A percentile compares a stretch with the other conserved stretches of the same genome.
Conservation (phyloP, 1,140 invertebrate species). For the Drosophila sproati region DNA sequence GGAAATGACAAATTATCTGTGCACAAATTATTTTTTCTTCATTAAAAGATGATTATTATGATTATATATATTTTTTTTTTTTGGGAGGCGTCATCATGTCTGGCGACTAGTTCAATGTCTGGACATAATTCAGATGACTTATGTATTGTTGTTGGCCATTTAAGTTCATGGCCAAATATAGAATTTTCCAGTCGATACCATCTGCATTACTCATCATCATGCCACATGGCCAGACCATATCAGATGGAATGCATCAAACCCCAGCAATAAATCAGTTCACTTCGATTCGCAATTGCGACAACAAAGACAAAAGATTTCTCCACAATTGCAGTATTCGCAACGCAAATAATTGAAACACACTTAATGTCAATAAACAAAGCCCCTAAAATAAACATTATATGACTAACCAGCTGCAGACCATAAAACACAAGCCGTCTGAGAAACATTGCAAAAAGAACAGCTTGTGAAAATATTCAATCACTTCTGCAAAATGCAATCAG, state of each 20-base stretch:
- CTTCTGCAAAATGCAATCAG: background rate
- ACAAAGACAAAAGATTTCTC: constrained; percentile 23
- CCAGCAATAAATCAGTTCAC: constrained; percentile 15
- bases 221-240: constrained; percentile 4
- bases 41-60: constrained; percentile 1
- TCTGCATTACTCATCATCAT: constrained; percentile 26
- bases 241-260: constrained; percentile 4
- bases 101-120: constrained; percentile 21
- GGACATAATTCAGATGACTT: constrained; percentile 16
- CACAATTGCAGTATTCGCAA: background rate
- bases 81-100: constrained; percentile 55
- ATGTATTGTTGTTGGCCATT: constrained; percentile 21
- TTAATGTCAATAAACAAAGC: constrained; percentile 13
- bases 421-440: background rate
- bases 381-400: constrained; percentile 11
- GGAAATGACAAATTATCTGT: constrained; percentile 77
- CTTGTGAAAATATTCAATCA: background rate
- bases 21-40: constrained; percentile 54
- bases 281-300: constrained; percentile 1
- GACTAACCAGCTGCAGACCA: background rate
- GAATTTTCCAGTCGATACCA: constrained; percentile 1
- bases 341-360: constrained; percentile 20
- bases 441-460: background rate
- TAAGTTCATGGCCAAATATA: constrained; percentile 36
- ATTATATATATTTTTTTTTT: background rate